These are phyloP conservation scores for Geococcyx californianus DNA, from an alignment of 2,113 vertebrate species.

Conservation along the genomic window DNA sequence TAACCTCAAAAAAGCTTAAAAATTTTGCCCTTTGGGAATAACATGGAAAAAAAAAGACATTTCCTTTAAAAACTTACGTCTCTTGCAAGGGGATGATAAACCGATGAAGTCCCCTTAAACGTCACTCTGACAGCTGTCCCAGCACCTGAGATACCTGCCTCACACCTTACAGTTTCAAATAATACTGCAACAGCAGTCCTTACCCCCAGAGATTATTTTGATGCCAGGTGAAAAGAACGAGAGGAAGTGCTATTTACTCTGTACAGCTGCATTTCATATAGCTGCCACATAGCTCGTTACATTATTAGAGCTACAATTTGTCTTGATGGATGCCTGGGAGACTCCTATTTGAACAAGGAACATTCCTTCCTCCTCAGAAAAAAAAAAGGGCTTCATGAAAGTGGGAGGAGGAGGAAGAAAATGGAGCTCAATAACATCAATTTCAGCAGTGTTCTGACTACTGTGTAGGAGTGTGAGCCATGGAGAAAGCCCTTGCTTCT, in stretches of 20 bases:
- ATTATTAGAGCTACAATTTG: neutral
- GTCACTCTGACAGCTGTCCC: neutral
- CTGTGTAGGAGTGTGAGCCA: neutral
- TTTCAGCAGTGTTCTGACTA: neutral
- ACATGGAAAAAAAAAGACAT: neutral
- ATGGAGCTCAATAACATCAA: neutral
- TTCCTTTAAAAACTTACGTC: neutral
- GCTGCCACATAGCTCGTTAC: neutral
- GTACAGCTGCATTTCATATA: neutral
- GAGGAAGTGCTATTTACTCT: neutral
- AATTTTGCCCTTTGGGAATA: neutral
- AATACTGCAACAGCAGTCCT: neutral
- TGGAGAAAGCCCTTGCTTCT: neutral
- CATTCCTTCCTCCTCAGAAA: neutral
- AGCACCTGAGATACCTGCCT: neutral
- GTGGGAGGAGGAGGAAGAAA: constrained; percentile 15
- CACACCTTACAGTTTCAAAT: neutral
- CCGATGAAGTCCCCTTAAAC: neutral
- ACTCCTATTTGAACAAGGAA: constrained; percentile 14
- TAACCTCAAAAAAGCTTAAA: neutral
- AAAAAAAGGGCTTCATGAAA: neutral
- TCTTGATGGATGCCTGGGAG: constrained; percentile 1
- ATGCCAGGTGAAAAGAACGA: neutral
- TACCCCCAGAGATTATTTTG: neutral
- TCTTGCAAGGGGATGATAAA: neutral